Percentiles rank a stretch among this genome's conserved stretches.
These are phyloP conservation scores for Muscidifurax raptorellus DNA, from an alignment of 1,140 invertebrate genomes.

Conservation along the genomic window DNA sequence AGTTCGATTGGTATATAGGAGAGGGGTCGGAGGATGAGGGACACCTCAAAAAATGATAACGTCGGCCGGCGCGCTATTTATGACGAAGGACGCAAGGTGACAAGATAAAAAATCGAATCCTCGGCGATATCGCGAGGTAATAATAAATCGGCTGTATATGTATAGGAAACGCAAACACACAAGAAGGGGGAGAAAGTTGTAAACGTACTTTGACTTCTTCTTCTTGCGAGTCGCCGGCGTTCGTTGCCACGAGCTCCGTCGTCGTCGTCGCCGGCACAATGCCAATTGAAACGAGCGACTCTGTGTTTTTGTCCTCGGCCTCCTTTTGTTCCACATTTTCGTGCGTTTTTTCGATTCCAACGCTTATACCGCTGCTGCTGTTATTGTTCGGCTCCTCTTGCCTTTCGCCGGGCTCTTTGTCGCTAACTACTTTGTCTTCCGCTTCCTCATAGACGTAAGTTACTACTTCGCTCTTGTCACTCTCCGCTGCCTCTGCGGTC, in stretches of 20 bases:
- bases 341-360: no score
- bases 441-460: not conserved
- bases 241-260: no score
- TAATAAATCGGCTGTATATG: not conserved
- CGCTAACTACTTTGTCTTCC: not conserved
- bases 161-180: not conserved
- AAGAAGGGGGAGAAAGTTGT: not conserved
- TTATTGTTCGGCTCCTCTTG: no score
- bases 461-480: no score
- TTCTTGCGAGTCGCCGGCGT: not conserved
- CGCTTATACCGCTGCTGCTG: no score
- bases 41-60: conserved; percentile 11
- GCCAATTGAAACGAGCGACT: not conserved
- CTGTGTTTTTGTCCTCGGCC: not conserved
- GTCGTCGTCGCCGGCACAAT: not conserved
- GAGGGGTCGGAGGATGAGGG: not conserved
- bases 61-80: not conserved
- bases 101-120: conserved; percentile 15
- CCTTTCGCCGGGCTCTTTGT: no score
- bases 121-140: not conserved
- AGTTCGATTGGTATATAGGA: not conserved
- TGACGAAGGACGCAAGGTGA: not conserved
- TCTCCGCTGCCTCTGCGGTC: not conserved
- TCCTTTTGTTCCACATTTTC: not conserved
- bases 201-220: not conserved